phyloP scores from a whole-genome alignment of 2,113 vertebrate genomes.

The Sprattus sprattus region DNA sequence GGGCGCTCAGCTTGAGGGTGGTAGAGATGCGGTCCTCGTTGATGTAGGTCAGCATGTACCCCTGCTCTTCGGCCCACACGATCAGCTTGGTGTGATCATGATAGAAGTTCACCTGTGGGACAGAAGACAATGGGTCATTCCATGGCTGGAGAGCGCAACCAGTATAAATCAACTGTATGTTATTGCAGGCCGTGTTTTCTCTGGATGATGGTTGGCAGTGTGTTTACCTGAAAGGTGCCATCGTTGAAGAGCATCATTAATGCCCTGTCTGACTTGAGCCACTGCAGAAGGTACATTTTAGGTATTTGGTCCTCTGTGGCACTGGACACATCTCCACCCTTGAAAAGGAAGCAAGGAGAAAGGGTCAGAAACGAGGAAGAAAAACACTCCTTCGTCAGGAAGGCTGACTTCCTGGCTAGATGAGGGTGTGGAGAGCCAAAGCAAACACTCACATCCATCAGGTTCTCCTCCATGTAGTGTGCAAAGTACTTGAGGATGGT shows the following conservation, averaged over 20 bases:
- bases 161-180: neutral
- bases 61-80: conserved; percentile 87
- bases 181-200: neutral
- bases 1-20: conserved; percentile 83
- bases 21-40: conserved; percentile 93
- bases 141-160: neutral
- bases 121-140: conserved; percentile 21
- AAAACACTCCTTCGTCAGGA: neutral
- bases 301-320: conserved; percentile 82
- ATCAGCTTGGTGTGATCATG: conserved; percentile 98
- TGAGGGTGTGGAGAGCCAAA: neutral
- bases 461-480: conserved; percentile 98
- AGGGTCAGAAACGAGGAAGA: conserved; percentile 6
- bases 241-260: conserved; percentile 99
- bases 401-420: neutral
- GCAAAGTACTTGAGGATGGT: conserved; percentile 97
- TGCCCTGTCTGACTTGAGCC: conserved; percentile 97
- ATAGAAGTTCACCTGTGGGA: conserved; percentile 92
- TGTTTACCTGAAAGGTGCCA: conserved; percentile 94
- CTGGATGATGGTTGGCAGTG: neutral
- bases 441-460: conserved; percentile 92
- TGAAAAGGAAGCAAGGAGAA: conserved; percentile 40
- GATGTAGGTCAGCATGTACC: conserved; percentile 94
- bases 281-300: conserved; percentile 92
- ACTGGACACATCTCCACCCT: conserved; percentile 91